These are phyloP conservation scores for Embiotoca jacksoni DNA, from an alignment of 2,113 vertebrate species.

Conservation along the genomic window DNA sequence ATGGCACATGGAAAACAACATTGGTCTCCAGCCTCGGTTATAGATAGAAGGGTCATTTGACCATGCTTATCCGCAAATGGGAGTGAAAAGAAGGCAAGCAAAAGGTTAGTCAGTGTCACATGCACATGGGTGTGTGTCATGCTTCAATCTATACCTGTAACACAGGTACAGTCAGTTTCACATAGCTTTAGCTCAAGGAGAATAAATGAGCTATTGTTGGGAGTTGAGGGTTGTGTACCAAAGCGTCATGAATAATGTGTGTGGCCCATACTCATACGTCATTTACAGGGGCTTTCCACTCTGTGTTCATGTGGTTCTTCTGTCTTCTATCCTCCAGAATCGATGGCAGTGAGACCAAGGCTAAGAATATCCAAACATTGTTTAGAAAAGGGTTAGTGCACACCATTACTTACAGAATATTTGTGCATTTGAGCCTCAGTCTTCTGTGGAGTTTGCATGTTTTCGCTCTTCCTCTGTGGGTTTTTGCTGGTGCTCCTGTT, in stretches of 20 bases:
- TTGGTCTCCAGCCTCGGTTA: too few relatives aligned
- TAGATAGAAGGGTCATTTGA: too few relatives aligned
- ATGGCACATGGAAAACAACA: too few relatives aligned
- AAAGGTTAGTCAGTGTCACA: not conserved
- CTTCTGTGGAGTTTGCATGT: too few relatives aligned
- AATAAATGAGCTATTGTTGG: not conserved
- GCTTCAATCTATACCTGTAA: slow-evolving; percentile 26
- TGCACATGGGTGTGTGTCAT: not conserved
- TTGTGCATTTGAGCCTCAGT: not conserved
- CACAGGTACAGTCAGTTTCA: slow-evolving; percentile 38
- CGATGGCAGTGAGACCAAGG: not conserved
- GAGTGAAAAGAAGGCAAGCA: not conserved
- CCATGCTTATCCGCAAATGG: too few relatives aligned
- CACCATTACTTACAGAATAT: not conserved
- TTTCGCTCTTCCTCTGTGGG: too few relatives aligned
- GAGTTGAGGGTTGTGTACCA: slow-evolving; percentile 1
- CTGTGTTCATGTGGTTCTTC: slow-evolving; percentile 8
- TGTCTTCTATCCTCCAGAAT: slow-evolving; percentile 23
- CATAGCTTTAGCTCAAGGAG: not conserved
- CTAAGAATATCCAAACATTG: not conserved
- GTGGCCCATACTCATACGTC: not conserved
- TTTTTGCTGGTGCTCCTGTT: too few relatives aligned
- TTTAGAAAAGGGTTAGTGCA: slow-evolving; percentile 2
- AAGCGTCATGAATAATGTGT: not conserved
- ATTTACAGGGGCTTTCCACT: not conserved